Conservation (phyloP, 2,797 vertebrate species). For the Gymnothorax javanicus region DNA sequence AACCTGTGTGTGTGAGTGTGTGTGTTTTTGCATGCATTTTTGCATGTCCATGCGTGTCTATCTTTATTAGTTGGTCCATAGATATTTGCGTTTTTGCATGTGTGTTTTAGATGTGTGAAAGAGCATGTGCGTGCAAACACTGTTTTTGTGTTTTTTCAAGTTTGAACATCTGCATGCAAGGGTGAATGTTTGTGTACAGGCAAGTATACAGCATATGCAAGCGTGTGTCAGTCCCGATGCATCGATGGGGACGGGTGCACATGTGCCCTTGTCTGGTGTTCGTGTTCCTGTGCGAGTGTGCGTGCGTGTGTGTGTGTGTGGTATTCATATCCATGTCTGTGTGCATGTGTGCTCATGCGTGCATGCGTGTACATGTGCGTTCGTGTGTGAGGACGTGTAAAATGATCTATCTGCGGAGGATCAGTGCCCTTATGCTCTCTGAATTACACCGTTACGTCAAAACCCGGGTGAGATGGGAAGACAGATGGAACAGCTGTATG, state of each 20-base stretch:
- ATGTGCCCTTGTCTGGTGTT: neutral
- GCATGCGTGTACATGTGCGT: neutral
- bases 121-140: neutral
- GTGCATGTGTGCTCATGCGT: neutral
- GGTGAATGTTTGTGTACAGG: slow-evolving; percentile 13
- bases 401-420: slow-evolving; percentile 57
- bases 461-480: slow-evolving; percentile 66
- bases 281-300: neutral
- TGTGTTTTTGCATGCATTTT: neutral
- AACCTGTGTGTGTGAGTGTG: slow-evolving; percentile 12
- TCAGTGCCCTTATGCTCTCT: slow-evolving; percentile 50
- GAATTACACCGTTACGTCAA: slow-evolving; percentile 63
- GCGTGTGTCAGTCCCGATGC: neutral
- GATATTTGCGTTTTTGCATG: neutral
- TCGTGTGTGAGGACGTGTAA: slow-evolving; percentile 30
- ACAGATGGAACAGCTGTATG: slow-evolving; percentile 78
- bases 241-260: neutral
- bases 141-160: too few species aligned
- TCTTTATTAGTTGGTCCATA: neutral
- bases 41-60: slow-evolving; percentile 12
- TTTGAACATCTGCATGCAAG: neutral
- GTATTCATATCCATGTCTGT: neutral
- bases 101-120: slow-evolving; percentile 5
- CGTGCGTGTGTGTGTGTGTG: slow-evolving; percentile 24
- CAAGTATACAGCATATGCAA: neutral